Base-by-base conservation (phyloP, 2,113 vertebrate species). In the rabbit (Oryctolagus cuniculus) region DNA sequence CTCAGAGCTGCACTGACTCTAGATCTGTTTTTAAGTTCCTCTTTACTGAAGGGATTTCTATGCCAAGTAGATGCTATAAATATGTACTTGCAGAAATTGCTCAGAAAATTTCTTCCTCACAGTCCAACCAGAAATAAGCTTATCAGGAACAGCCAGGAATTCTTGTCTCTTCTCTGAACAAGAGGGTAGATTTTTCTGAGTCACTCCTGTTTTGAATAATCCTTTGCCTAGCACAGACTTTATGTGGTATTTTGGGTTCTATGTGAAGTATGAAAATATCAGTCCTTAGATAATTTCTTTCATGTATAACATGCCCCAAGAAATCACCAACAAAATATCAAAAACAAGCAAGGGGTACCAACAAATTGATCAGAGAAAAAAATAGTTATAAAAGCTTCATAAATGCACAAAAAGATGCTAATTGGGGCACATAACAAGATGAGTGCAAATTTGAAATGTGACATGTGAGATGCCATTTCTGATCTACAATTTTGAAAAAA, bases 111-210 rank as follows among this genome's bases (percentile, higher is more conserved):
- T 87, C 92, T 72, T 80, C 79, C 87, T 74, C 36, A 90, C 51
- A 86, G 69, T 89, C 53, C 31, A 89, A 34, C 12, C 44, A 83
- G 36, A 87, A 93, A 94, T 81, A 94, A 90, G 10, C 22, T 87
- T 86, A 10, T 67, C 51, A 91, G 83, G 91, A 95, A 86, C 16
- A 86, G 5, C 22, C 44, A 77, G 17, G 91, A 66, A 53, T 89
- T 69, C 19, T 53, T 93, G 22, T 74, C 55, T 91, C 1, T 92
- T 63, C 9, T 16, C 38, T 87, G 25, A 69, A 80, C 67, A 64
- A 49, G 5, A 49, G 17, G 24, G 73, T 69, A 55, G 31, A 82
- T 24, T 79, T 89, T 92, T 49, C 44, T 58, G 19, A 70, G 29
- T 70, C 2, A 29, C 82, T 82, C 79, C 16, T 77, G 78, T 80